A percentile compares a stretch with the other conserved stretches of the same genome.
Evolutionary conservation across 2,797 vertebrate genomes (phyloP).

Genomic region (Oreochromis grahami): DNA sequence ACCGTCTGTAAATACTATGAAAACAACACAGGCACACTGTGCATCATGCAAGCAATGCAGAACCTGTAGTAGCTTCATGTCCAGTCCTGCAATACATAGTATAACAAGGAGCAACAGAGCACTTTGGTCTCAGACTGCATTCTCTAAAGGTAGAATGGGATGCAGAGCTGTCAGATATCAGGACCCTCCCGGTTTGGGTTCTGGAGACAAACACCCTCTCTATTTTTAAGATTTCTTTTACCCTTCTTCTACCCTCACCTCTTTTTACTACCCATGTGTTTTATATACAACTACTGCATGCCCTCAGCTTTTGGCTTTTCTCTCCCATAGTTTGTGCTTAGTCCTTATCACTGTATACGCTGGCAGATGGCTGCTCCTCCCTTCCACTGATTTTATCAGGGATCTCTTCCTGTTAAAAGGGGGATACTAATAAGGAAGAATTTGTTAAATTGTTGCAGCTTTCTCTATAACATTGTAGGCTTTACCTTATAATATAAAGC

Average conservation of each 20-base stretch:
- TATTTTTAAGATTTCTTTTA: background rate
- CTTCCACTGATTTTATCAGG: background rate
- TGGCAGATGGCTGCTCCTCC: background rate
- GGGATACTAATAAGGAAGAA: background rate
- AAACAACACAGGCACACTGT: background rate
- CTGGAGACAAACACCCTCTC: background rate
- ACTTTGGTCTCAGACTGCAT: background rate
- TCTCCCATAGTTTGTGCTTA: background rate
- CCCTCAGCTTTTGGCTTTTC: background rate
- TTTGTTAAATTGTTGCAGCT: accelerated
- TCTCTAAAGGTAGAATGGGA: background rate
- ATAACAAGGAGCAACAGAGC: background rate
- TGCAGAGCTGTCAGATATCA: background rate
- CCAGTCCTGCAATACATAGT: background rate
- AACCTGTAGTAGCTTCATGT: background rate
- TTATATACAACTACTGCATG: background rate
- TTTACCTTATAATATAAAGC: background rate
- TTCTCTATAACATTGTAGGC: background rate
- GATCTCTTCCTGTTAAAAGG: background rate
- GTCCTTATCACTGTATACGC: background rate
- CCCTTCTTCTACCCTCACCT: background rate
- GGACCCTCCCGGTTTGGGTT: background rate
- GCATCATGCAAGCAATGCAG: background rate
- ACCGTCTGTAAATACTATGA: background rate
- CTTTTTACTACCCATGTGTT: background rate